phyloP scores from a whole-genome alignment of 2,113 vertebrate genomes.

The Thamnophis sirtalis region DNA sequence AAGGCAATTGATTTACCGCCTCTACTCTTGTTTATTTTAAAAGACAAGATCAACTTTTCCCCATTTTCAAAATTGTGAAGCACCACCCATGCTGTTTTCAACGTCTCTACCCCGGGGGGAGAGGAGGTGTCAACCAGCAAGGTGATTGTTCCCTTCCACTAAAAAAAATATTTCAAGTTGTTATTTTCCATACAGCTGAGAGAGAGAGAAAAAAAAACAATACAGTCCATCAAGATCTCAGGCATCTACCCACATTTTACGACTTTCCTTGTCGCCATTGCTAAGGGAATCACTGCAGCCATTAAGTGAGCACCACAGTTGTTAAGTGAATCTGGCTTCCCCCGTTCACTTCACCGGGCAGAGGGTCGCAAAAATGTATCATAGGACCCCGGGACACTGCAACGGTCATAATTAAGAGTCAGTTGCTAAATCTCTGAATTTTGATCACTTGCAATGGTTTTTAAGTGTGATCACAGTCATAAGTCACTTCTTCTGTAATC shows the following conservation, averaged over 20 bases:
- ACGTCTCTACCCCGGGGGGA: not conserved
- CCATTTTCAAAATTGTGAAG: not conserved
- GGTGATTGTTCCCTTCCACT: not conserved
- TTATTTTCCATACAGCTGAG: not conserved
- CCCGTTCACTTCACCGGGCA: too few relatives aligned
- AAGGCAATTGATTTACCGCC: not conserved
- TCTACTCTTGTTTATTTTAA: not conserved
- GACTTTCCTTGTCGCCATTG: too few relatives aligned
- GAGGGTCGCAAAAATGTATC: too few relatives aligned
- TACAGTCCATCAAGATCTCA: not conserved
- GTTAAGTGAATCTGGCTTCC: not conserved
- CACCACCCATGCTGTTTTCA: not conserved
- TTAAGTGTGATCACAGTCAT: too few relatives aligned
- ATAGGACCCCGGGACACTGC: too few relatives aligned
- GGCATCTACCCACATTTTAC: not conserved
- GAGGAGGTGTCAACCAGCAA: not conserved
- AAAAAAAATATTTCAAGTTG: not conserved
- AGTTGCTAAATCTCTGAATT: too few relatives aligned
- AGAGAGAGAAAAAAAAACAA: not conserved
- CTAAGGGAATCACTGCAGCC: not conserved
- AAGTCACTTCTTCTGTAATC: too few relatives aligned
- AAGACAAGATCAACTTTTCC: not conserved
- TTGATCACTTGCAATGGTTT: too few relatives aligned
- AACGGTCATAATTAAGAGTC: too few relatives aligned
- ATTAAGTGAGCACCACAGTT: not conserved